phyloP scores from a whole-genome alignment of 2,888 invertebrate genomes.

The Drepana falcataria region DNA sequence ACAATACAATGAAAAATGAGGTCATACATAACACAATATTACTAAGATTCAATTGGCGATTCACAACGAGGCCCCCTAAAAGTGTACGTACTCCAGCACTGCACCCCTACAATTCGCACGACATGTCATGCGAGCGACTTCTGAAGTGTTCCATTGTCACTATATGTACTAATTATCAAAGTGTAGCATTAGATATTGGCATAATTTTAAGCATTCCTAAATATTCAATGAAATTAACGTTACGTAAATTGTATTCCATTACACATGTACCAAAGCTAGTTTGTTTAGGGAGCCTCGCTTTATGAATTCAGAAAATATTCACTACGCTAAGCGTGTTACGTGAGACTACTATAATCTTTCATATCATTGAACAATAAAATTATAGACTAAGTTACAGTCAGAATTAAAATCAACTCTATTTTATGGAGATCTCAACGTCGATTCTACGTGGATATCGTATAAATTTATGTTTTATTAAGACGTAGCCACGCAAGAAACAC shows the following conservation, averaged over 20 bases:
- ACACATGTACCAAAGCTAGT: too few relatives aligned
- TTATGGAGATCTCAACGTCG: slow-evolving; percentile 36
- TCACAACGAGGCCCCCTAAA: slow-evolving; percentile 2
- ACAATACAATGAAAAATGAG: slow-evolving; percentile 41
- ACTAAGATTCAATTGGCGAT: slow-evolving; percentile 30
- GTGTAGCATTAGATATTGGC: too few relatives aligned
- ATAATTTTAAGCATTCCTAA: too few relatives aligned
- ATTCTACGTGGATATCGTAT: slow-evolving; percentile 20
- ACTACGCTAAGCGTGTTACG: slow-evolving; percentile 53
- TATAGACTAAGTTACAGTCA: slow-evolving; percentile 30
- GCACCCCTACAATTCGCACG: too few relatives aligned
- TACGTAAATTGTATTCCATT: too few relatives aligned
- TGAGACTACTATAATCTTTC: slow-evolving; percentile 40
- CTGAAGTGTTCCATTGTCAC: too few relatives aligned
- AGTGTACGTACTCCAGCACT: too few relatives aligned
- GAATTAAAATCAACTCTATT: slow-evolving; percentile 28
- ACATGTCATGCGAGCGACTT: too few relatives aligned
- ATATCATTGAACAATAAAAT: slow-evolving; percentile 27
- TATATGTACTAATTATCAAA: too few relatives aligned
- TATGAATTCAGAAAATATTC: slow-evolving; percentile 19
- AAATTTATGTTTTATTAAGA: slow-evolving; percentile 7
- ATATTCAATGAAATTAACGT: too few relatives aligned
- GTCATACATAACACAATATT: slow-evolving; percentile 24
- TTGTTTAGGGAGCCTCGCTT: not conserved
- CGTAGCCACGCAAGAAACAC: slow-evolving; percentile 9